Percentiles rank a stretch among this genome's conserved stretches.
Conservation (phyloP, 2,797 vertebrate genomes). For the Hypotaenidia philippensis region DNA sequence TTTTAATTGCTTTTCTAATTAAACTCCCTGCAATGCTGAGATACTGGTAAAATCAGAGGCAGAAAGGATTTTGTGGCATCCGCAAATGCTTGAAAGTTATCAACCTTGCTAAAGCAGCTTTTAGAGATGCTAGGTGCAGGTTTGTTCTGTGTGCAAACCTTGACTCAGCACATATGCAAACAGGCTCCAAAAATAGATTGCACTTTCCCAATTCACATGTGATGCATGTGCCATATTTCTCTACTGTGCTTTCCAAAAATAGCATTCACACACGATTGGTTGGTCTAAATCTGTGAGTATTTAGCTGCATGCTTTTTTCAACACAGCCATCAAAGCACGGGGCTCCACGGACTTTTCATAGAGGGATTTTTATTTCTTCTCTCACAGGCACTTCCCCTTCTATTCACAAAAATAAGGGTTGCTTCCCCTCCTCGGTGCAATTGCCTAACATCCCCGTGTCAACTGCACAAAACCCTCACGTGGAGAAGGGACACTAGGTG, state of each 20-base stretch:
- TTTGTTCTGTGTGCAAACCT: slow-evolving; percentile 23
- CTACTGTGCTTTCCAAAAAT: slow-evolving; percentile 57
- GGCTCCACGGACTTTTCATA: slow-evolving; percentile 11
- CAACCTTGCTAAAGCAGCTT: slow-evolving; percentile 2
- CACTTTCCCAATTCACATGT: slow-evolving; percentile 60
- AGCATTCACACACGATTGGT: slow-evolving; percentile 1
- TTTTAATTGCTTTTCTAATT: background rate
- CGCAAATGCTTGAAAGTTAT: background rate
- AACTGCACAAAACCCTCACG: background rate
- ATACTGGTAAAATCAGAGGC: background rate
- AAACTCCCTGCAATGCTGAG: background rate
- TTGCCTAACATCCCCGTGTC: background rate
- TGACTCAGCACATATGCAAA: slow-evolving; percentile 71
- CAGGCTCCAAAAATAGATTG: slow-evolving; percentile 59
- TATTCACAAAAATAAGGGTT: slow-evolving; percentile 50
- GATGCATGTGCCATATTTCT: slow-evolving; percentile 56
- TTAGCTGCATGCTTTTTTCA: background rate
- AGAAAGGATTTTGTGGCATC: background rate
- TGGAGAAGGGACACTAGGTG: background rate
- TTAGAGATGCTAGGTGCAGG: slow-evolving; percentile 1
- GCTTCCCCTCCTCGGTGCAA: background rate
- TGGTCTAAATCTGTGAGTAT: slow-evolving; percentile 23
- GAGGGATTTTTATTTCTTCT: background rate
- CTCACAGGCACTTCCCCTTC: background rate
- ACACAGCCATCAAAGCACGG: background rate